Percentiles rank a stretch among this genome's conserved stretches.
These are phyloP conservation scores for Micoletzkya japonica DNA, from an alignment of 2,888 invertebrate genomes.

Conservation along the genomic window DNA sequence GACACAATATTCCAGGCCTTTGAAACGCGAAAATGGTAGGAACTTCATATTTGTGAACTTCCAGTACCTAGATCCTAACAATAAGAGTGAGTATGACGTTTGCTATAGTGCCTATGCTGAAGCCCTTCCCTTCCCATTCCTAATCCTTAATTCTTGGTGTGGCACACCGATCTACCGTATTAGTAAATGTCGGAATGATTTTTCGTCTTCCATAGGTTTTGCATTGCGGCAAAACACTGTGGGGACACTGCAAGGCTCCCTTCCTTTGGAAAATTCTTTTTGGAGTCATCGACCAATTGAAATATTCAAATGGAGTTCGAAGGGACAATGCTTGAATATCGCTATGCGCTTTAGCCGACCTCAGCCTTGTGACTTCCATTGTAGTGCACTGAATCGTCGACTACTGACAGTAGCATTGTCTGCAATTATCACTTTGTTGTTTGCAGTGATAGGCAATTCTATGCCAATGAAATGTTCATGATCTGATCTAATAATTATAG, in stretches of 20 bases:
- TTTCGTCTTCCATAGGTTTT: too few relatives aligned
- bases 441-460: background rate
- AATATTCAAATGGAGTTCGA: background rate
- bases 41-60: too few relatives aligned
- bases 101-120: too few relatives aligned
- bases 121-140: too few relatives aligned
- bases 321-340: background rate
- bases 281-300: background rate
- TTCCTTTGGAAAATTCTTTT: background rate
- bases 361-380: constrained; percentile 16
- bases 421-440: constrained; percentile 9
- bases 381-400: constrained; percentile 34
- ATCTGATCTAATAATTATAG: background rate
- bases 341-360: background rate
- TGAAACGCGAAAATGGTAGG: too few relatives aligned
- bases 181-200: too few relatives aligned
- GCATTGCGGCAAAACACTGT: too few relatives aligned
- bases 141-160: too few relatives aligned
- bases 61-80: too few relatives aligned
- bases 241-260: too few relatives aligned
- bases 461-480: background rate
- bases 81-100: too few relatives aligned
- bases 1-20: background rate
- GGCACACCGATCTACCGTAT: too few relatives aligned
- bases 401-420: constrained; percentile 38